Evolutionary conservation across 2,113 vertebrate species (phyloP).

Genomic region (Oxyura jamaicensis): DNA sequence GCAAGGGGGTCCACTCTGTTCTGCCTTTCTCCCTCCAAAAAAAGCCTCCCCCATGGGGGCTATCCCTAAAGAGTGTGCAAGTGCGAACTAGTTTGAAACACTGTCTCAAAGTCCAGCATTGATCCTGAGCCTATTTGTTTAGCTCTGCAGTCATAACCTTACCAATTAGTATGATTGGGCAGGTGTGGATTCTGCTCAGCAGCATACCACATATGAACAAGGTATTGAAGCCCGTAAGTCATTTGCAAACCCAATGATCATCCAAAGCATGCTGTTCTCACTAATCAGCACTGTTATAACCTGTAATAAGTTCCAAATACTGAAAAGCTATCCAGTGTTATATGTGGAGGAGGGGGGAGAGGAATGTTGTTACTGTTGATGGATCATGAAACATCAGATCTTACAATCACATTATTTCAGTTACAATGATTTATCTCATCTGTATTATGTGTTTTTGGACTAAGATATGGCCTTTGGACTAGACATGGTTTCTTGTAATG

Average conservation of each 20-base stretch:
- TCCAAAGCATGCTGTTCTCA: background rate
- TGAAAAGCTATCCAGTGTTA: background rate
- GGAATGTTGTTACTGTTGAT: background rate
- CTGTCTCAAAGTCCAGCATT: background rate
- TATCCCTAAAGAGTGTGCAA: background rate
- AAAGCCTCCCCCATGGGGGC: background rate
- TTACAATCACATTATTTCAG: slow-evolving; percentile 10
- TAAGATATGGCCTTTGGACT: background rate
- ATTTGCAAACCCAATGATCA: background rate
- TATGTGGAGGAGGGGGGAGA: too few species aligned
- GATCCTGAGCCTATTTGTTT: background rate
- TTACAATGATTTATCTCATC: background rate
- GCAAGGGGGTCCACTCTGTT: background rate
- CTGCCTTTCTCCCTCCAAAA: background rate
- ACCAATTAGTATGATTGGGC: background rate
- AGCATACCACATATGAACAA: background rate
- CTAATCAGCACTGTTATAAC: background rate
- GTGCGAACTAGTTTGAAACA: background rate
- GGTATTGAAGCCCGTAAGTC: background rate
- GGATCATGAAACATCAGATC: background rate
- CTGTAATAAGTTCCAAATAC: background rate
- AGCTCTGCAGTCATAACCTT: background rate
- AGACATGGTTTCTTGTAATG: slow-evolving; percentile 17
- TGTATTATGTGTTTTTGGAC: background rate
- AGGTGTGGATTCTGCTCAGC: background rate